These are phyloP conservation scores for Lepisosteus oculatus DNA, from an alignment of 2,113 vertebrate species.

Conservation along the genomic window DNA sequence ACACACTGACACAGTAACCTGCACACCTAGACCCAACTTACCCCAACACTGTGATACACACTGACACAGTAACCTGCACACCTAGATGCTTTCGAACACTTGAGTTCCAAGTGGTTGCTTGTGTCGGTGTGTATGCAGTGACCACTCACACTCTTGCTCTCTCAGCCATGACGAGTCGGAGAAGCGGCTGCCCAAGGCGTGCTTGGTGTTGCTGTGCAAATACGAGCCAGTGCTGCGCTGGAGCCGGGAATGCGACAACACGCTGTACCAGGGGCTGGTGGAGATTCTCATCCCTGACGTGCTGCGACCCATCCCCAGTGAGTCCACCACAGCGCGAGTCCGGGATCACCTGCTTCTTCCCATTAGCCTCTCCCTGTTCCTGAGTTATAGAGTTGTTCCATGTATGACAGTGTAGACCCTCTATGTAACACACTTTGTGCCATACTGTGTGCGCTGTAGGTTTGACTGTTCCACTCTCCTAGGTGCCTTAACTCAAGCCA, in stretches of 20 bases:
- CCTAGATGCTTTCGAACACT: neutral
- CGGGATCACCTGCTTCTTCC: too few species aligned
- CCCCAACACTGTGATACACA: neutral
- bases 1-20: too few species aligned
- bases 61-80: neutral
- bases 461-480: neutral
- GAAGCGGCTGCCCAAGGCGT: constrained; percentile 82
- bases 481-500: constrained; percentile 96
- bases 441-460: neutral
- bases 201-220: constrained; percentile 82
- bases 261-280: constrained; percentile 87
- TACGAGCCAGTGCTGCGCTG: constrained; percentile 82
- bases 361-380: too few species aligned
- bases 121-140: neutral
- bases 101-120: neutral
- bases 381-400: neutral
- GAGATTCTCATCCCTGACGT: constrained; percentile 87
- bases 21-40: neutral
- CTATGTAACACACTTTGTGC: neutral
- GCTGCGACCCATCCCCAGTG: constrained; percentile 87
- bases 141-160: neutral
- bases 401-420: neutral
- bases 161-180: constrained; percentile 80
- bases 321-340: constrained; percentile 42
- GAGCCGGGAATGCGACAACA: constrained; percentile 82